A percentile compares a stretch with the other conserved stretches of the same genome.
Evolutionary conservation across 2,113 vertebrate species (phyloP).

Genomic region (Cairina moschata): DNA sequence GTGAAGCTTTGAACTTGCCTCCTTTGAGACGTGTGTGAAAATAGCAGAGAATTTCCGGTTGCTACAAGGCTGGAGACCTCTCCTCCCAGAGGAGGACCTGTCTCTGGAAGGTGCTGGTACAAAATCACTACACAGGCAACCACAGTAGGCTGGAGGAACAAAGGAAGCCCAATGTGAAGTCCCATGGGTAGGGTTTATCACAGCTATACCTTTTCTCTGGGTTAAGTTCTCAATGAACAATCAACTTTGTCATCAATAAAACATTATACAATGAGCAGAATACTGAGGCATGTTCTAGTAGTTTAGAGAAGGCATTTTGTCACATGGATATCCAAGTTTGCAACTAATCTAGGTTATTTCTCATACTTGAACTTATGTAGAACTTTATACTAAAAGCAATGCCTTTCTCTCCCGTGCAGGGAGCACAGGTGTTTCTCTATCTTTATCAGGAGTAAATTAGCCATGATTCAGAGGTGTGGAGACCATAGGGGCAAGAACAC

Average conservation of each 20-base stretch:
- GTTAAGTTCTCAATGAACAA: constrained; percentile 20
- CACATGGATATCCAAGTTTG: neutral
- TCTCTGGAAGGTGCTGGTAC: neutral
- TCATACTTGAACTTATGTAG: neutral
- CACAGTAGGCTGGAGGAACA: neutral
- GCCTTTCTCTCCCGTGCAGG: neutral
- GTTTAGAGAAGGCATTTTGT: neutral
- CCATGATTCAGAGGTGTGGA: neutral
- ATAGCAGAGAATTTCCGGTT: constrained; percentile 21
- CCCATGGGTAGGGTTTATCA: neutral
- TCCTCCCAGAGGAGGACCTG: neutral
- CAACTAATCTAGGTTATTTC: neutral
- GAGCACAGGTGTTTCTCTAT: neutral
- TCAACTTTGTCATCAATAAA: neutral
- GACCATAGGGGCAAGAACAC: neutral
- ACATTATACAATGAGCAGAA: neutral
- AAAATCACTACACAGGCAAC: neutral
- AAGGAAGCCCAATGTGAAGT: neutral
- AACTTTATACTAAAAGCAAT: neutral
- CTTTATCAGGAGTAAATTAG: neutral
- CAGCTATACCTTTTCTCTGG: neutral
- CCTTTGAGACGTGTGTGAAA: neutral
- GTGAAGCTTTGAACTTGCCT: neutral
- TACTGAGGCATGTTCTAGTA: neutral
- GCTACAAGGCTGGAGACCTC: neutral